Conservation (phyloP, 2,113 vertebrate genomes). For the Rhynchopsitta pachyrhyncha region DNA sequence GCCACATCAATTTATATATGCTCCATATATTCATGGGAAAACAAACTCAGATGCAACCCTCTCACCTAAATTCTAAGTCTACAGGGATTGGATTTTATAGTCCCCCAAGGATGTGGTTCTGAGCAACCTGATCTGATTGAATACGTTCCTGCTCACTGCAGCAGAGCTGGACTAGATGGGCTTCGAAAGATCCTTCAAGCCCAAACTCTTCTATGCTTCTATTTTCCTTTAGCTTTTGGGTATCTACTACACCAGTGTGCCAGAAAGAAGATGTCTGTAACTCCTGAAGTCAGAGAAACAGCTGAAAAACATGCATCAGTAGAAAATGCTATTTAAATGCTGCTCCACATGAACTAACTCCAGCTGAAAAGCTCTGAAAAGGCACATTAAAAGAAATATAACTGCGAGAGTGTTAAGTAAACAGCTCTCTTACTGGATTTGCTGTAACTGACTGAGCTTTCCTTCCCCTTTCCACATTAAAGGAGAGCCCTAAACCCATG, state of each 20-base stretch:
- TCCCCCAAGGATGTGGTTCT: neutral
- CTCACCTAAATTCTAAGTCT: neutral
- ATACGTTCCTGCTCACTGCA: neutral
- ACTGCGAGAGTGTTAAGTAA: conserved; percentile 1
- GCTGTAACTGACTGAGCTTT: conserved; percentile 3
- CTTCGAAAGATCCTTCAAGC: neutral
- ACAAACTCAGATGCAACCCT: neutral
- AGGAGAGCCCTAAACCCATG: conserved; percentile 32
- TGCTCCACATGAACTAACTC: neutral
- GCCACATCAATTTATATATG: neutral
- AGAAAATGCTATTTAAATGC: neutral
- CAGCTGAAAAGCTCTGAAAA: conserved; percentile 25
- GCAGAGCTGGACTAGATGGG: neutral
- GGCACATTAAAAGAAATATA: conserved; percentile 12
- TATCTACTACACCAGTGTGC: neutral
- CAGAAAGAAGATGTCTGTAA: neutral
- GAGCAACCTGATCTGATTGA: neutral
- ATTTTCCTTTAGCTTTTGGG: neutral
- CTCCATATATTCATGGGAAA: neutral
- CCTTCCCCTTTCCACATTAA: conserved; percentile 60
- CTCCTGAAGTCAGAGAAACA: neutral
- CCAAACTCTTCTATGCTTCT: neutral
- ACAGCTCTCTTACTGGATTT: conserved; percentile 24
- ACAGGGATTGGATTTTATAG: neutral
- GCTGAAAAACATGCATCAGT: neutral